Conservation (phyloP, 2,113 vertebrate genomes). For the Ia io region DNA sequence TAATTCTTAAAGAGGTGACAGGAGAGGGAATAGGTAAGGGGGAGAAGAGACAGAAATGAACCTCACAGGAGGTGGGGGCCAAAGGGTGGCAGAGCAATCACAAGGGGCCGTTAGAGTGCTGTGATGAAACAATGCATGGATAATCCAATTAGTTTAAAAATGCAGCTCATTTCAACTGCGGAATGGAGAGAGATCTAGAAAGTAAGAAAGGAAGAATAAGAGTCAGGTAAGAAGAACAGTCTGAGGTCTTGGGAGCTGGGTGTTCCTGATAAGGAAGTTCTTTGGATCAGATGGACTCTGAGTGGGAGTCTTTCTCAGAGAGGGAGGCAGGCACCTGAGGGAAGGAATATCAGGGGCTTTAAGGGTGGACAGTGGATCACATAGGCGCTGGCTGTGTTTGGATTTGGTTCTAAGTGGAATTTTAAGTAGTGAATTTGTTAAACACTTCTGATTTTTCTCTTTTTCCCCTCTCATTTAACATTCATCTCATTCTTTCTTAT, state of each 20-base stretch:
- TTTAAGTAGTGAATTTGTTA: neutral
- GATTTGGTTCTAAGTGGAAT: neutral
- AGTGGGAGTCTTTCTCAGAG: neutral
- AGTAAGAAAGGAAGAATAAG: neutral
- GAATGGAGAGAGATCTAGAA: neutral
- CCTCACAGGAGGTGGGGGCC: neutral
- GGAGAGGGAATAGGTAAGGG: neutral
- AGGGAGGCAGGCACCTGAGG: neutral
- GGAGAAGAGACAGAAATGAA: neutral
- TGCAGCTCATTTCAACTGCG: neutral
- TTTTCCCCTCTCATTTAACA: neutral
- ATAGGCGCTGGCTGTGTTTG: neutral
- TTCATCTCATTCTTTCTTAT: neutral
- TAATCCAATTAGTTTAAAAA: constrained; percentile 2
- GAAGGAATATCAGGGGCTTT: neutral
- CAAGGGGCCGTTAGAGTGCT: neutral
- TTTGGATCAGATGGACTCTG: neutral
- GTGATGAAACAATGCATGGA: neutral
- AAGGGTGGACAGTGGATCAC: neutral
- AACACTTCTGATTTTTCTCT: neutral
- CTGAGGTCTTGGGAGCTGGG: neutral
- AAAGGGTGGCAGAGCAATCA: neutral
- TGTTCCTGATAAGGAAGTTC: neutral
- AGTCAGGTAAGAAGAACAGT: neutral
- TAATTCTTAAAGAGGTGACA: neutral